Percentiles rank a stretch among this genome's conserved stretches.
phyloP scores from a whole-genome alignment of 1,140 invertebrate genomes.

The Bombus cullumanus region DNA sequence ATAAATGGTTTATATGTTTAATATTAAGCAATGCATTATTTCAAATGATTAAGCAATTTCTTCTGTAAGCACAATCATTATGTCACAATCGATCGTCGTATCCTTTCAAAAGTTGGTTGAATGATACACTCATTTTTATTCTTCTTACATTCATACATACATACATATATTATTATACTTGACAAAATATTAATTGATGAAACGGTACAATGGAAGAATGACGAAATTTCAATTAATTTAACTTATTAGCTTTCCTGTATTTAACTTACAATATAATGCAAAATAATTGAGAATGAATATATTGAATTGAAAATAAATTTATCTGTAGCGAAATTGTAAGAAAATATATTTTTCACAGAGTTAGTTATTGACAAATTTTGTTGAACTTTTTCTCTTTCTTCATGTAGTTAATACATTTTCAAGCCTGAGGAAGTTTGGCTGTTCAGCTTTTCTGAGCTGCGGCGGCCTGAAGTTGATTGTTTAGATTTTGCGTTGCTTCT shows the following conservation, averaged over 20 bases:
- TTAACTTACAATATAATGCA: not conserved
- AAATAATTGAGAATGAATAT: not conserved
- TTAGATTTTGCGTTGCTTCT: constrained; percentile 70
- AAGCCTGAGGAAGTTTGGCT: not conserved
- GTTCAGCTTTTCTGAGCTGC: constrained; percentile 25
- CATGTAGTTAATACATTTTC: not conserved
- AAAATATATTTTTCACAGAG: not conserved
- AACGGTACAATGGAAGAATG: not conserved
- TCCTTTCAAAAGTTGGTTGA: not conserved
- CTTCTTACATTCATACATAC: not conserved
- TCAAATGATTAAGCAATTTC: not conserved
- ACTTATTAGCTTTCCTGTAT: not conserved
- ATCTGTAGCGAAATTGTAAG: not conserved
- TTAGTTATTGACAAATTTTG: not conserved
- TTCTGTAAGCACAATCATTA: not conserved
- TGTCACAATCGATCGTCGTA: not conserved
- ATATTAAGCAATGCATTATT: not conserved
- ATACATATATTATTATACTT: not conserved
- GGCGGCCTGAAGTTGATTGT: constrained; percentile 63
- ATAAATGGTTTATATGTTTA: not conserved
- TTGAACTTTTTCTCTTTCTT: not conserved
- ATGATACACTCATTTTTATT: not conserved
- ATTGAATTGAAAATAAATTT: too few species aligned
- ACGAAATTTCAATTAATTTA: not conserved
- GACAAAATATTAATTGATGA: not conserved